Conservation (phyloP, 2,888 invertebrate species). For the Eutolmus rufibarbis region DNA sequence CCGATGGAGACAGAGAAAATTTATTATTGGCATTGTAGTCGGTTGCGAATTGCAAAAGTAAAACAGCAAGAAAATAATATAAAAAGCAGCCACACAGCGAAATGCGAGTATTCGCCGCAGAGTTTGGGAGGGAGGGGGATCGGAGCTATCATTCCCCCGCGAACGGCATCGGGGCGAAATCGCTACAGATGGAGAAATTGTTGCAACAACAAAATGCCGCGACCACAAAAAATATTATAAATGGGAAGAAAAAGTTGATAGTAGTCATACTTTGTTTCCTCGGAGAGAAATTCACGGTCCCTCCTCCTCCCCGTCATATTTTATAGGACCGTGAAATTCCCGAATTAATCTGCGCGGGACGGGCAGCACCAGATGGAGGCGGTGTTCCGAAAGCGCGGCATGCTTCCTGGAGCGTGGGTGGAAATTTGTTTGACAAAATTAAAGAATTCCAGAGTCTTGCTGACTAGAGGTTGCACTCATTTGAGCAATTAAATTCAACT, state of each 20-base stretch:
- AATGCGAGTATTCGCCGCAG: background rate
- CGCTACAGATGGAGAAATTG: background rate
- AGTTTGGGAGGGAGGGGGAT: background rate
- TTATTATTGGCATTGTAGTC: conserved; percentile 39
- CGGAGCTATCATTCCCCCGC: background rate
- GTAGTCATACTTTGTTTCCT: conserved; percentile 30
- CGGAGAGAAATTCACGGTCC: background rate
- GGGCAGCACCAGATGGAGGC: background rate
- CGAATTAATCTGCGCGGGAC: background rate
- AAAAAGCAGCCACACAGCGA: background rate
- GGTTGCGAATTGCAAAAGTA: conserved; percentile 38
- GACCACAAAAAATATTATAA: conserved; percentile 30
- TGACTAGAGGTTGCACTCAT: background rate
- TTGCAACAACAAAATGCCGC: background rate
- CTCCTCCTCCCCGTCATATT: background rate
- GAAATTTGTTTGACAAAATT: conserved; percentile 23
- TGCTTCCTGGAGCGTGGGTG: background rate
- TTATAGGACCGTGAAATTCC: conserved; percentile 18
- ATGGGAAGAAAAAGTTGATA: conserved; percentile 37
- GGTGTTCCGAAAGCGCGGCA: background rate
- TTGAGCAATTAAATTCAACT: background rate
- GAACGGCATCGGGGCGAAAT: background rate
- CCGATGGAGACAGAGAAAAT: conserved; percentile 37
- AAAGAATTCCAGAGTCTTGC: background rate
- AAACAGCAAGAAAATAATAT: conserved; percentile 28